Evolutionary conservation across 2,888 invertebrate species (phyloP), one percentile per base, ranked within the genome.

Genomic region (Synanthedon vespiformis): DNA sequence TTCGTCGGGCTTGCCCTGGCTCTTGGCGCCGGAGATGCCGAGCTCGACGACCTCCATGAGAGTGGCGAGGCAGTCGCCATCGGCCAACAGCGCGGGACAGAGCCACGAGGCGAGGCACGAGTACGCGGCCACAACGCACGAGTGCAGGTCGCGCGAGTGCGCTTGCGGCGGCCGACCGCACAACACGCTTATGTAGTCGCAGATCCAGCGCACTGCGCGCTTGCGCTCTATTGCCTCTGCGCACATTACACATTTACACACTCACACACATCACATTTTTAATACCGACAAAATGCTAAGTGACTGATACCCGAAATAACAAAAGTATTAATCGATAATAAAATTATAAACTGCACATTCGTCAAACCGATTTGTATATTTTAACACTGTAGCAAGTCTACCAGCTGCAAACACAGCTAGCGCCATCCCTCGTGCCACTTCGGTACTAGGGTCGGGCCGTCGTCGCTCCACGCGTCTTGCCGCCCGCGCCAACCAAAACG

Each of bases 41-140:
- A 99, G 90, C 77, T 99, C 99, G 2, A 98, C 96, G 0, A 98
- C 98, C 84, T 99, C 98, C 57, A 99, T 89, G 52, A 99, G 95
- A 40, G 96, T 95, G 57, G 94, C 93, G 41, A 99, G 89, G 70
- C 97, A 97, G 71, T 96, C 97, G 62, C 94, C 93, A 75, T 98
- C 98, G 71, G 94, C 92, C 50, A 99, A 88, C 52, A 99, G 88
- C 6, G 97, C 95, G 80, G 98, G 96, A 57, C 97, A 83, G 53
- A 99, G 89, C 98, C 99, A 99, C 16, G 95, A 92, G 6, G 96
- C 90, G 71, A 97, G 90, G 84, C 98, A 94, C 73, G 95, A 89
- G 89, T 98, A 95, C 54, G 99, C 93, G 62, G 96, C 94, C 65
- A 98, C 96, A 57, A 96, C 96, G 50, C 96, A 95, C 18, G 97